These are phyloP conservation scores for Periparus ater DNA, from an alignment of 2,797 vertebrate genomes.

Conservation along the genomic window DNA sequence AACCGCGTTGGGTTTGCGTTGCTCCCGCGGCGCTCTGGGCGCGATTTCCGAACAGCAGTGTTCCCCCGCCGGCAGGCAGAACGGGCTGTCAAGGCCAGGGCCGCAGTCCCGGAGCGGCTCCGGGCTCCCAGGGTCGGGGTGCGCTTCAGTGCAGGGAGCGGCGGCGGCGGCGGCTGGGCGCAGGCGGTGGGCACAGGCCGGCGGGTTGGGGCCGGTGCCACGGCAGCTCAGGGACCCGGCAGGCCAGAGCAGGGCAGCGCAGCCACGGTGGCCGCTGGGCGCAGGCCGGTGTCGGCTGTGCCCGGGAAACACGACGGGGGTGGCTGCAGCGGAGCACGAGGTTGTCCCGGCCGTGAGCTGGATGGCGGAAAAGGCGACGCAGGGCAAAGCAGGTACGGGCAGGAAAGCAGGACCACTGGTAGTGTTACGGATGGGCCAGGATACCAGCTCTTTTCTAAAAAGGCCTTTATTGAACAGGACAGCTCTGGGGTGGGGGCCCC, in stretches of 20 bases:
- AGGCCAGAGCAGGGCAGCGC: neutral
- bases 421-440: too few species aligned
- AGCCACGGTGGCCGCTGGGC: neutral
- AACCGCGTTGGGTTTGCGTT: too few species aligned
- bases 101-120: too few species aligned
- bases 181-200: too few species aligned
- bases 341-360: neutral
- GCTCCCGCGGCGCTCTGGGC: too few species aligned
- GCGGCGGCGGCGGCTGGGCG: too few species aligned
- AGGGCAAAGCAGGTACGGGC: neutral
- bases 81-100: neutral
- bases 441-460: too few species aligned
- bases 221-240: too few species aligned
- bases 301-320: neutral
- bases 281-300: neutral
- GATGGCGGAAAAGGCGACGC: neutral
- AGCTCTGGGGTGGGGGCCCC: too few species aligned
- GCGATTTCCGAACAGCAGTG: neutral
- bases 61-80: neutral
- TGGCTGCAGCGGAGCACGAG: neutral
- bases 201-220: neutral
- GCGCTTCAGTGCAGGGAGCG: neutral
- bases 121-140: neutral
- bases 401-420: neutral
- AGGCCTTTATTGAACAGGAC: too few species aligned